Evolutionary conservation across 2,113 vertebrate species (phyloP), one percentile per base, ranked within the genome.

Genomic region (Myotis yumanensis): DNA sequence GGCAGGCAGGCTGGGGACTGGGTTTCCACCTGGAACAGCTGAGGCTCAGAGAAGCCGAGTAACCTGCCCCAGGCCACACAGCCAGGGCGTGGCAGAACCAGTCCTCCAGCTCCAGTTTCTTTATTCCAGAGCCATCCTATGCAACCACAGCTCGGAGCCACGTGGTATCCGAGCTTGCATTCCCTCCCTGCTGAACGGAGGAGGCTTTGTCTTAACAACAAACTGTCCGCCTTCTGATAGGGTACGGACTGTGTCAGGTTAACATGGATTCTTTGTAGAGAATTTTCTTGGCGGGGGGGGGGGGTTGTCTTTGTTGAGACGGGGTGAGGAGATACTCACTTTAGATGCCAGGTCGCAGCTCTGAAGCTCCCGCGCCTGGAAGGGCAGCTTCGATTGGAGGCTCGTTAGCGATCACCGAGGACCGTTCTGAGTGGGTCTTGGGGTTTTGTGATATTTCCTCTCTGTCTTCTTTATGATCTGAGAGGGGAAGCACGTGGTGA

Each of bases 71-170:
- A 35, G 71, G 18, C 35, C 12, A 11, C 64, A 37, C 35, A 32
- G 17, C 86, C 12, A 12, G 18, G n/a, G 59, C 68, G 32, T 30
- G 30, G 32, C 69, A 11, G 62, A 51, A 6, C 90, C 40, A 10
- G 17, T 7, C 4, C 62, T 46, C 46, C 57, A 2, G 30, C 25
- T n/a, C 54, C 14, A 72, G 30, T 40, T 59, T 17, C 16, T 43
- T n/a, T 48, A 8, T 59, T 83, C 54, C 46, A 32, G 32, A 52
- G 51, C 72, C n/a, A 52, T 48, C 76, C 57, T 59, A 4, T 1
- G 1, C 8, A 35, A 2, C 51, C 11, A 4, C 0, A 7, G 48
- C 52, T 52, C 17, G 0, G 1, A 1, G 69, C 8, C 40, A 40
- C 37, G 35, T 20, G n/a, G 2, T 28, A 5, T 35, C n/a, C 43